Base-by-base conservation (phyloP, 2,113 vertebrate genomes). In the Chaetodon trifascialis region DNA sequence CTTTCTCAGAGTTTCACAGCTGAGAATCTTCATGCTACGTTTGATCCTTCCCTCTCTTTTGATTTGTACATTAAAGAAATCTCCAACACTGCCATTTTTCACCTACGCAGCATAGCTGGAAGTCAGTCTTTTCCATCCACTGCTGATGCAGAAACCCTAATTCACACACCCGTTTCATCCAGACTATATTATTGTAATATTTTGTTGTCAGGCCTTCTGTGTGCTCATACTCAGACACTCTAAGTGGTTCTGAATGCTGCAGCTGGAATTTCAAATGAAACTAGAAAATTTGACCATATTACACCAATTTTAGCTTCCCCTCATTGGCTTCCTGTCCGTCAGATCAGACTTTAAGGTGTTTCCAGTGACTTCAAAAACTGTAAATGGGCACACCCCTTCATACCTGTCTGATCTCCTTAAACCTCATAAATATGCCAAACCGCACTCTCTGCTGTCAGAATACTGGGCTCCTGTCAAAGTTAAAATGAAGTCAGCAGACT, bases 241-340 rank as follows among this genome's bases (percentile, higher is more conserved):
- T 14, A 49, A 49, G 19, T 52, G 51, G 8, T 47, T 14, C 12
- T 9, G 19, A 52, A 52, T 11, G 51, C 52, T 55, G 21, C n/a
- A 55, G 52, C 21, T 11, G 11, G 44, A 68, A 69, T 69, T 19
- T 69, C 38, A 52, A 38, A 19, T 69, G 38, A 52, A 68, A 34
- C 16, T 19, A 68, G 17, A 51, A 69, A 38, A 54, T 54, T 11
- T 62, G 16, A 40, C 59, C 59, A 34, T 19, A 38, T 17, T 34
- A 19, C 7, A 36, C 34, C 30, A 19, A 19, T 38, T 10, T 19
- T 4, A 38, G 30, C 36, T 40, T 40, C 8, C 17, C 17, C 21
- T 62, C 38, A 21, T n/a, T 63, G 36, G 5, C 19, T 63, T 2
- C 38, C 17, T n/a, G n/a, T 14, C 60, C 36, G 19, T 63, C 60